Percentiles rank a stretch among this genome's conserved stretches.
These are phyloP conservation scores for Nicator chloris DNA, from an alignment of 2,113 vertebrate genomes.

Conservation along the genomic window DNA sequence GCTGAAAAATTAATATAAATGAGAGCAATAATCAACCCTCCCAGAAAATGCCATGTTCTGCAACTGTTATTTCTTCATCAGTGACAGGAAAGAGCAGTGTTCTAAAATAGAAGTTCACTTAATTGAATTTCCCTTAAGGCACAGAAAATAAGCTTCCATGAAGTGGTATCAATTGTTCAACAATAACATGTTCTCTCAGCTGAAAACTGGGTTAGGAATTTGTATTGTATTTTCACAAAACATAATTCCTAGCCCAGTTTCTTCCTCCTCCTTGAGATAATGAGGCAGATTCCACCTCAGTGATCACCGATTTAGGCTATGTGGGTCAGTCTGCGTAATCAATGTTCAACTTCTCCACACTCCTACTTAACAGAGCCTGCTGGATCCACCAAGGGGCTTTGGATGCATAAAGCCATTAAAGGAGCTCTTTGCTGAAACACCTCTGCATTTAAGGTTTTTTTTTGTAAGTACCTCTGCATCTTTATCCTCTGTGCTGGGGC, in stretches of 20 bases:
- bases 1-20: neutral
- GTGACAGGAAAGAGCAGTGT: conserved; percentile 36
- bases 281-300: conserved; percentile 1
- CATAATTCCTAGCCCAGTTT: neutral
- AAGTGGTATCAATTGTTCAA: conserved; percentile 47
- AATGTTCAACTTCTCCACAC: neutral
- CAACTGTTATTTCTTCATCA: conserved; percentile 45
- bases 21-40: neutral
- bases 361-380: neutral
- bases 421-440: neutral
- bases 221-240: conserved; percentile 44
- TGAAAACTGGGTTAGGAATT: conserved; percentile 54
- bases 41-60: conserved; percentile 41
- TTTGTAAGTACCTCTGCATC: neutral
- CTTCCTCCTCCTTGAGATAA: neutral
- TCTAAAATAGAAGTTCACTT: conserved; percentile 58
- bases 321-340: neutral
- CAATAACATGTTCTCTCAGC: conserved; percentile 24
- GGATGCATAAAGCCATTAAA: neutral
- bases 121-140: conserved; percentile 44
- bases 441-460: neutral
- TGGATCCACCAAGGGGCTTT: neutral
- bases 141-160: conserved; percentile 38
- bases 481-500: neutral
- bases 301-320: neutral